Percentiles rank a stretch among this genome's conserved stretches.
phyloP scores from a whole-genome alignment of 2,113 vertebrate species.

The Engraulis encrasicolus region DNA sequence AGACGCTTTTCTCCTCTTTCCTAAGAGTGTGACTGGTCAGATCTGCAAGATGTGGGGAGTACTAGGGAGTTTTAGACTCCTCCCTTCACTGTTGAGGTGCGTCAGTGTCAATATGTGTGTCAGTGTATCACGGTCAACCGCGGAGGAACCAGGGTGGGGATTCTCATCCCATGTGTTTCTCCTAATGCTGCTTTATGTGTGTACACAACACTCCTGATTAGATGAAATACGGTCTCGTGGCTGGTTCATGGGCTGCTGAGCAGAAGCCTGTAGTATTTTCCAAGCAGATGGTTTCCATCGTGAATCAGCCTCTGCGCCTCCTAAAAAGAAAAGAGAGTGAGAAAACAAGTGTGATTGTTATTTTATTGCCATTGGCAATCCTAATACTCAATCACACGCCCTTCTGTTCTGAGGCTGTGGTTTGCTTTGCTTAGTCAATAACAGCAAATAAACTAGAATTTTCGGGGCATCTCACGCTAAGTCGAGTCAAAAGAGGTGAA shows the following conservation, averaged over 20 bases:
- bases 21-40: too few relatives aligned
- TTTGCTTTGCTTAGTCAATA: not conserved
- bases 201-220: not conserved
- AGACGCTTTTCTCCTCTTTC: too few relatives aligned
- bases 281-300: slow-evolving; percentile 14
- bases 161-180: not conserved
- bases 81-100: too few relatives aligned
- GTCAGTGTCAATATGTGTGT: not conserved
- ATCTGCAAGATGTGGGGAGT: too few relatives aligned
- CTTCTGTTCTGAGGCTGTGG: not conserved
- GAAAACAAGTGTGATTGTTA: not conserved
- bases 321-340: not conserved
- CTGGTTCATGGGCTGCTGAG: not conserved
- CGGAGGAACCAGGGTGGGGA: not conserved
- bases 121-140: not conserved
- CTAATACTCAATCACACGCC: not conserved
- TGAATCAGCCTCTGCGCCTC: not conserved
- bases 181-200: not conserved
- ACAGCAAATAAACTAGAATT: not conserved
- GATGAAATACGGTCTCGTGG: not conserved
- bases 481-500: too few relatives aligned
- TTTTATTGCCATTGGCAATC: not conserved
- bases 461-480: too few relatives aligned
- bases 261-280: not conserved
- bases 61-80: too few relatives aligned